Conservation (phyloP, 2,888 invertebrate genomes). For the Ophioninae sp. region DNA sequence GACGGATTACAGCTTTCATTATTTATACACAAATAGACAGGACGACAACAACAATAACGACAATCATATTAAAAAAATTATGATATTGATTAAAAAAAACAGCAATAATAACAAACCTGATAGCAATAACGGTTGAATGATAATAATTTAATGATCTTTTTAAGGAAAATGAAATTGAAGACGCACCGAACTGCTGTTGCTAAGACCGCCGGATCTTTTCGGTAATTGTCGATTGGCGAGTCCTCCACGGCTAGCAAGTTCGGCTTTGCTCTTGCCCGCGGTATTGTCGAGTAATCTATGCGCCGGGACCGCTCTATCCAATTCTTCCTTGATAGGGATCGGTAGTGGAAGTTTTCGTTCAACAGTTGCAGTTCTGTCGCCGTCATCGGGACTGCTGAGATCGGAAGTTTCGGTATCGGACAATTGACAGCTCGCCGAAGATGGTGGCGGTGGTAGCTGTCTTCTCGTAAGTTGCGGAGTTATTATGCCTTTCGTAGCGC, state of each 20-base stretch:
- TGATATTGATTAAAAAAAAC: not conserved
- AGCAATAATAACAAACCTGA: not conserved
- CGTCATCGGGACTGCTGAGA: slow-evolving; percentile 89
- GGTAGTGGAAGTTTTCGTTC: slow-evolving; percentile 85
- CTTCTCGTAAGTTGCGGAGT: slow-evolving; percentile 90
- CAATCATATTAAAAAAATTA: not conserved
- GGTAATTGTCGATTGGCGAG: slow-evolving; percentile 89
- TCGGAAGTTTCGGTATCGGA: slow-evolving; percentile 94
- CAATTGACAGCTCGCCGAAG: slow-evolving; percentile 79
- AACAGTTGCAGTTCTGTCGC: slow-evolving; percentile 88
- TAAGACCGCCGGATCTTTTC: slow-evolving; percentile 80
- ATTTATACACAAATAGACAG: not conserved
- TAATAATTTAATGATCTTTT: not conserved
- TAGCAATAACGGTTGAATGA: not conserved
- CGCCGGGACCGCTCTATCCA: slow-evolving; percentile 94
- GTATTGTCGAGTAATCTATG: slow-evolving; percentile 94
- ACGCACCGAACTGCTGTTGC: slow-evolving; percentile 87
- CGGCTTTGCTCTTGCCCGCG: slow-evolving; percentile 91
- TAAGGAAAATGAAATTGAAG: slow-evolving; percentile 10
- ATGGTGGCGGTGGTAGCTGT: slow-evolving; percentile 87
- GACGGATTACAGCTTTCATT: too few relatives aligned
- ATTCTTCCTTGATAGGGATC: slow-evolving; percentile 84
- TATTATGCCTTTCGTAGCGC: slow-evolving; percentile 87
- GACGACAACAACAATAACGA: not conserved
- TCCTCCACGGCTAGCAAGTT: slow-evolving; percentile 91